Percentiles rank a stretch among this genome's conserved stretches.
Evolutionary conservation across 2,797 vertebrate genomes (phyloP).

Genomic region (Bradypodion pumilum): DNA sequence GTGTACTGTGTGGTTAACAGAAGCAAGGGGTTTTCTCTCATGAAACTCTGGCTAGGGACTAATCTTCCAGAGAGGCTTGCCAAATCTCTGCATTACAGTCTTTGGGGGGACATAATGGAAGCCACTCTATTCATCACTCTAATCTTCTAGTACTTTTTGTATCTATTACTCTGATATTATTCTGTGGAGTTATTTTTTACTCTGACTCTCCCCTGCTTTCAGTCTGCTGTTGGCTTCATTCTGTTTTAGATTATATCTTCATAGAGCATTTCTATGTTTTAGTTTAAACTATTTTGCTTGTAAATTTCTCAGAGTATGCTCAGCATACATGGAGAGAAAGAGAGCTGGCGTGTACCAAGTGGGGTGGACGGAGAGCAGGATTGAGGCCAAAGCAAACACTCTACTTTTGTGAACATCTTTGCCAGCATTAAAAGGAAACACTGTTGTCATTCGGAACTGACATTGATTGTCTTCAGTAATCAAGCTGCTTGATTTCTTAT

Average conservation of each 20-base stretch:
- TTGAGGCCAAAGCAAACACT: background rate
- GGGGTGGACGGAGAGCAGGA: background rate
- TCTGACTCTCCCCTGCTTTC: background rate
- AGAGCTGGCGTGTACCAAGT: no score
- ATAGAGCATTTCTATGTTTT: background rate
- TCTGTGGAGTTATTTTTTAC: background rate
- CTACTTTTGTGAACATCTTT: background rate
- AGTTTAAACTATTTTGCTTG: background rate
- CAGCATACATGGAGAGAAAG: background rate
- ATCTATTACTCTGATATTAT: background rate
- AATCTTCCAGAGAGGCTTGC: background rate
- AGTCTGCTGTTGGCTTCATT: background rate
- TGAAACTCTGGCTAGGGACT: background rate
- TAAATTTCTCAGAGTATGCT: background rate
- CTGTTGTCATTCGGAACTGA: background rate
- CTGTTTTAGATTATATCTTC: background rate
- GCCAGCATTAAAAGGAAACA: background rate
- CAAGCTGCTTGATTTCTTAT: background rate
- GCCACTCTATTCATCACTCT: no score
- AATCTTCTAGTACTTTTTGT: background rate
- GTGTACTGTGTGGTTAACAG: background rate
- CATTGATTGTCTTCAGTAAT: background rate
- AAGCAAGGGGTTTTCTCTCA: background rate
- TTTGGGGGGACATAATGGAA: background rate
- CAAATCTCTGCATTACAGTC: background rate